Evolutionary conservation across 2,797 vertebrate species (phyloP), one percentile per base, ranked within the genome.

Genomic region (Meriones psammophilus): DNA sequence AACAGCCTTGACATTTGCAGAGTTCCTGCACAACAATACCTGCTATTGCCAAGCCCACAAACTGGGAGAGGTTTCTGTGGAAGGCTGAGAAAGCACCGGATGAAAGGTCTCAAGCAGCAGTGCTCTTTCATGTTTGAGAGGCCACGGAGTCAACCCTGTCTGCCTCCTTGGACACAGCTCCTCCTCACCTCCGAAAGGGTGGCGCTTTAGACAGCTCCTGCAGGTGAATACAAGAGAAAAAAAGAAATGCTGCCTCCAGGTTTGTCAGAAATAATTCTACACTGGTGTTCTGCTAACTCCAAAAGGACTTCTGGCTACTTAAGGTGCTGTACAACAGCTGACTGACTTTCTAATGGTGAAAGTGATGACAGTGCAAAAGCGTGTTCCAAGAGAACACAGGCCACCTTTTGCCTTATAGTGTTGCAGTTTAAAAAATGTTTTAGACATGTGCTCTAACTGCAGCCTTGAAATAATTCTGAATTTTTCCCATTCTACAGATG

Each of bases 1-100:
- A 98, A 98, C 97, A 96, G 93, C 39, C 97, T 98, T 98, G 98
- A 98, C 98, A 98, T 98, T 98, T 98, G 87, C 97, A 96, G 95
- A 95, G 56, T 96, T 96, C 84, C 85, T 89, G 56, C 95, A 93
- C 96, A 98, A 93, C 96, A 98, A 81, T 84, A 89, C 81, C 95
- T 12, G 0, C 83, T 88, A 69, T 66, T 78, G 83, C 3, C 30
- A 71, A 78, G 10, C 92, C 93, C 95, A 60, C 83, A 97, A 90
- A 97, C 86, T 93, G 96, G 94, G 96, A 94, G 96, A 92, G 0
- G 92, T 15, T 96, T 94, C 95, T 95, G 88, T 84, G 84, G 95
- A 73, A 77, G 92, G 78, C 89, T 84, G 73, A 96, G 93, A 88
- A 92, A 81, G 30, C 88, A 78, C 42, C 28, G 22, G 80, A 95